phyloP scores from a whole-genome alignment of 2,797 vertebrate genomes.

The Helicolenus hilgendorfi region DNA sequence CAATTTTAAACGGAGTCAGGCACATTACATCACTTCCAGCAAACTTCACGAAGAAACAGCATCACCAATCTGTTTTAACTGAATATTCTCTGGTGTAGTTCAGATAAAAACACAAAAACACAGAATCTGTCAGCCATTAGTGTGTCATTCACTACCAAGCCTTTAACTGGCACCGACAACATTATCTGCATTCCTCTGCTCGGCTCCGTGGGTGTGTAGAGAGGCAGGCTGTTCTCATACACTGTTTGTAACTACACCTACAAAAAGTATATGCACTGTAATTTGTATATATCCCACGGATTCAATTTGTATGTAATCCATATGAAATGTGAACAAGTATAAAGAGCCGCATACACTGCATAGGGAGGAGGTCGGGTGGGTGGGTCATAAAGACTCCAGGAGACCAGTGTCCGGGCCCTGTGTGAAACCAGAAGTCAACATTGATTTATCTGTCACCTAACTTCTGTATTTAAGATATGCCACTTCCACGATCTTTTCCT shows the following conservation, averaged over 20 bases:
- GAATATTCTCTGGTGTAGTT: too few species aligned
- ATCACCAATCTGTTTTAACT: too few species aligned
- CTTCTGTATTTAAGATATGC: too few species aligned
- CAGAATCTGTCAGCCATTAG: background rate
- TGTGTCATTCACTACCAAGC: background rate
- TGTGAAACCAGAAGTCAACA: background rate
- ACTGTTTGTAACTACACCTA: background rate
- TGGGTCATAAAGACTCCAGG: background rate
- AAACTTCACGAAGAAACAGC: too few species aligned
- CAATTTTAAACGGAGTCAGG: too few species aligned
- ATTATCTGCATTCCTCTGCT: background rate
- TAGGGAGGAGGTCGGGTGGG: background rate
- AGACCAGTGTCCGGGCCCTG: background rate
- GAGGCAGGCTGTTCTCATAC: background rate
- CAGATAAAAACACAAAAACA: too few species aligned
- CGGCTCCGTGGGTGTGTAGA: background rate
- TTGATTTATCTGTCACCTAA: too few species aligned
- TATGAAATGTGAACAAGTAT: background rate
- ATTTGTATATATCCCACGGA: background rate
- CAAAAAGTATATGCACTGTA: background rate
- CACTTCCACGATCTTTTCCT: background rate
- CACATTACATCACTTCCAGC: too few species aligned
- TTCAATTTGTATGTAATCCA: background rate
- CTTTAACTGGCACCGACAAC: background rate
- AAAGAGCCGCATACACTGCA: background rate